Evolutionary conservation across 2,888 invertebrate genomes (phyloP), one percentile per base, ranked within the genome.

Genomic region (Drosophila emarginata): DNA sequence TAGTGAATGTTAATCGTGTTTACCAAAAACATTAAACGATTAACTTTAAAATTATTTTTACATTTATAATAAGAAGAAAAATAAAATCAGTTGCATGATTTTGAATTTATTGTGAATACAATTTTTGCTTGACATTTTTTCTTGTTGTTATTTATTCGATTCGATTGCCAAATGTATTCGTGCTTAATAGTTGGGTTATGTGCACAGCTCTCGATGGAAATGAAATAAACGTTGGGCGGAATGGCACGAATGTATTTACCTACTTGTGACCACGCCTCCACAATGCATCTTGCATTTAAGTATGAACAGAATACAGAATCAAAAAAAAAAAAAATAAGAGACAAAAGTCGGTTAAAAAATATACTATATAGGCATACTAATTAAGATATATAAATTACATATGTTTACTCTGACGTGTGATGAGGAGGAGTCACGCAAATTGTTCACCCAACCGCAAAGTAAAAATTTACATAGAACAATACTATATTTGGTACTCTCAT

Each of bases 381-480:
- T 45, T 21, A 45, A 45, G 45, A 21, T 18, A 21, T 45, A 45
- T 21, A 21, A 45, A 45, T 45, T 18, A 21, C 45, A 45, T 21
- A 45, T 45, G 40, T 45, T 45, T 45, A 45, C 15, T 18, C 21
- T 45, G 45, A 45, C 45, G 21, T 45, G 45, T 21, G 45, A 11
- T 21, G 12, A 21, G 45, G 45, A 12, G 45, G 45, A 45, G 26
- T 45, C 18, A 45, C 45, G 45, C 18, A 45, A 45, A 45, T 45
- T 45, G 12, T 4, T 45, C 45, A 11, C 45, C 21, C 45, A 45
- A 45, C 45, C 45, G 45, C 21, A 45, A 45, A 45, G 2, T 45
- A 18, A 45, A 11, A 45, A 11, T 21, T 45, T 18, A 45, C 9
- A 32, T 9, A 7, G 9, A 39, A 14, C 39, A 45, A 21, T 21